phyloP scores from a whole-genome alignment of 2,888 invertebrate genomes.

The Phlogophora meticulosa region DNA sequence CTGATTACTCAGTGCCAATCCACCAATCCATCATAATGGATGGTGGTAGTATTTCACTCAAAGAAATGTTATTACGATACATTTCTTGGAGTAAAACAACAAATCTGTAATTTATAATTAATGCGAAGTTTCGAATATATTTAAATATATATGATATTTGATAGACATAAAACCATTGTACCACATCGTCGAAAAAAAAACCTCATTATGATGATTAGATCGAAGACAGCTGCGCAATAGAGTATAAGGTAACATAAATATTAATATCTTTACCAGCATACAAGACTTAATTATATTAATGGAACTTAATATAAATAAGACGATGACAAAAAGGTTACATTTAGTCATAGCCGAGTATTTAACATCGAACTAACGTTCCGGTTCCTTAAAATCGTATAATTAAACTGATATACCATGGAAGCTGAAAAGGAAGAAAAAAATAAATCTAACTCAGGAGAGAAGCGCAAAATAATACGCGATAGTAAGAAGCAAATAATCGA shows the following conservation, averaged over 20 bases:
- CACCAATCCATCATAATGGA: too few relatives aligned
- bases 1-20: too few relatives aligned
- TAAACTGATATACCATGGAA: slow-evolving; percentile 23
- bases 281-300: slow-evolving; percentile 31
- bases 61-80: too few relatives aligned
- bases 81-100: too few relatives aligned
- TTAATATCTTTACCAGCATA: slow-evolving; percentile 19
- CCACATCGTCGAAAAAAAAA: slow-evolving; percentile 15
- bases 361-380: slow-evolving; percentile 31
- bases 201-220: slow-evolving; percentile 12
- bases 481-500: slow-evolving; percentile 44
- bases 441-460: slow-evolving; percentile 16
- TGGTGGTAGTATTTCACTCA: too few relatives aligned
- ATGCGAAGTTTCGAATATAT: too few relatives aligned
- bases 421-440: slow-evolving; percentile 31
- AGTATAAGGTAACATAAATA: slow-evolving; percentile 18
- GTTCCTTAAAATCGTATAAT: slow-evolving; percentile 2
- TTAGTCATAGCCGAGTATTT: slow-evolving; percentile 33
- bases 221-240: not conserved
- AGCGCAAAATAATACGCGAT: slow-evolving; percentile 18
- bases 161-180: not conserved
- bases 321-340: slow-evolving; percentile 16
- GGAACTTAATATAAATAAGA: slow-evolving; percentile 37
- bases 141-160: too few relatives aligned
- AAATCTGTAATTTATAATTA: too few relatives aligned